phyloP scores from a whole-genome alignment of 2,113 vertebrate genomes.

The Tragelaphus strepsiceros region DNA sequence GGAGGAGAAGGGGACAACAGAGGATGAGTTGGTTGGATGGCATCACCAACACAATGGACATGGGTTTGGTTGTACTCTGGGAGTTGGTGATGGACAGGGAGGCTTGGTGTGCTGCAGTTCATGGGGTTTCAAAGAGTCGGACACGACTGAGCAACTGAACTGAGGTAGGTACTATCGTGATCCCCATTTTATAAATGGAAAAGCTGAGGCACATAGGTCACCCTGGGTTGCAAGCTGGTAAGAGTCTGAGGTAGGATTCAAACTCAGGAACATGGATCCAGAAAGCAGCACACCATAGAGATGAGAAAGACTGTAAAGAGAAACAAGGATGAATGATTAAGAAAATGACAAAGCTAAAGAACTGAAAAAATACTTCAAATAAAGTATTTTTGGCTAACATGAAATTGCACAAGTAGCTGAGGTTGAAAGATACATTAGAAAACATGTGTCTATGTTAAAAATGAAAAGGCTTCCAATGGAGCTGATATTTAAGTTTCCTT shows the following conservation, averaged over 20 bases:
- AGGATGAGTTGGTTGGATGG: too few relatives aligned
- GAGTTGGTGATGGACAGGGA: too few relatives aligned
- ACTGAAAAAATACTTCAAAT: background rate
- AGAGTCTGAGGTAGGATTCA: background rate
- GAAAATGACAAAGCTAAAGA: background rate
- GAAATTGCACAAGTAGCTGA: background rate
- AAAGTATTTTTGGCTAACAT: background rate
- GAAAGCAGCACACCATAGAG: background rate
- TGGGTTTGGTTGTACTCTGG: too few relatives aligned
- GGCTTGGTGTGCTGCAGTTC: too few relatives aligned
- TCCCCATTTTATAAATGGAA: background rate
- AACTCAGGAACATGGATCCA: background rate
- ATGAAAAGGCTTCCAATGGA: background rate
- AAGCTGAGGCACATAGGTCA: background rate
- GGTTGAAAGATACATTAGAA: background rate
- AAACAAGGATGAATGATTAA: background rate
- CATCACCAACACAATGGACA: too few relatives aligned
- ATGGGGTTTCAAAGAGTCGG: background rate
- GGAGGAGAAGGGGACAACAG: too few relatives aligned
- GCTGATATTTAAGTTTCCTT: background rate
- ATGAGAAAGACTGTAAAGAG: background rate
- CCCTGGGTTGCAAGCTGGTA: background rate
- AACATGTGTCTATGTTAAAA: background rate
- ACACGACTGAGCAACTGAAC: accelerated
- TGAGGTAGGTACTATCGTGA: background rate